Evolutionary conservation across 1,140 invertebrate species (phyloP), one percentile per base, ranked within the genome.

Genomic region (Manduca sexta): DNA sequence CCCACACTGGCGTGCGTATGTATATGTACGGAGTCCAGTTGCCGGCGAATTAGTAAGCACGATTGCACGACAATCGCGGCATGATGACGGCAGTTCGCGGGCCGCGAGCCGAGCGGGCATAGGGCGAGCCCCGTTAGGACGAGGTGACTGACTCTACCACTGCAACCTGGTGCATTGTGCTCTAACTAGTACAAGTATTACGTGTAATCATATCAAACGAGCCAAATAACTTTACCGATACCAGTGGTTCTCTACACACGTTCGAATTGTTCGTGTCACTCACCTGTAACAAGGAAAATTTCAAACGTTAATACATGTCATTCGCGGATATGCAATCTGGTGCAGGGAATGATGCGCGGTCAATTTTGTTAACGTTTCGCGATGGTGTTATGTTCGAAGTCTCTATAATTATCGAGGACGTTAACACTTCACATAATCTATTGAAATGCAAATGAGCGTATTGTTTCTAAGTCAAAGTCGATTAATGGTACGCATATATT

Each of bases 141-240:
- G 80, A 74, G 80, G 80, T 84, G 77, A 84, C 67, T 84, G 80
- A 84, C 80, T 74, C 63, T 64, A 71, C 53, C 76, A 75, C 64
- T 84, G 76, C 71, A 82, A 72, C 73, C 74, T 80, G 80, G 80
- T 82, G 80, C 80, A 84, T 84, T 84, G 80, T 82, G 80, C 80
- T 79, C 74, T 78, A 84, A 82, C 74, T 71, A 84, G 81, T 80
- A 84, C 81, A 69, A 51, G 64, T 71, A 73, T 73, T 81, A 72
- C 74, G 67, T 74, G 69, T 65, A 69, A 74, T 72, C 69, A 76
- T 84, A 80, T 77, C 56, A 67, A 62, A 50, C 51, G 49, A 65
- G 50, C 63, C 56, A 65, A 61, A 64, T 57, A 60, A 74, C 60
- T 66, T 80, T 70, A 77, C 78, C 74, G 56, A 63, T 61, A 46